phyloP scores from a whole-genome alignment of 2,797 vertebrate species.

The Pangasius larnaudii region DNA sequence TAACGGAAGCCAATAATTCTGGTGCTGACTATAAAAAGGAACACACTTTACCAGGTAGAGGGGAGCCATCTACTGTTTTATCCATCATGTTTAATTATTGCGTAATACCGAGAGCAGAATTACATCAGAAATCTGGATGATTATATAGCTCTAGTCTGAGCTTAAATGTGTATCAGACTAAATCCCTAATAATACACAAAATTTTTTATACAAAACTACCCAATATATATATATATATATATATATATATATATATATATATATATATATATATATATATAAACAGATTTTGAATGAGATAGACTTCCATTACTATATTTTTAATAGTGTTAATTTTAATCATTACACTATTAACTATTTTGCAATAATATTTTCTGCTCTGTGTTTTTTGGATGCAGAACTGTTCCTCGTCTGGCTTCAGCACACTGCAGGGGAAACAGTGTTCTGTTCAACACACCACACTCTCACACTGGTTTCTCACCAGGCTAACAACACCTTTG shows the following conservation, averaged over 20 bases:
- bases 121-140: neutral
- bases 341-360: neutral
- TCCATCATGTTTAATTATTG: neutral
- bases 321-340: neutral
- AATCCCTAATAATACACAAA: neutral
- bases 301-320: neutral
- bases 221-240: too few species aligned
- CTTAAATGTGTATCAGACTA: neutral
- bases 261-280: too few species aligned
- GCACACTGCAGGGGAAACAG: slow-evolving; percentile 5
- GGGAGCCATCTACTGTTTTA: neutral
- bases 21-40: neutral
- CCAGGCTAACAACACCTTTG: slow-evolving; percentile 24
- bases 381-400: neutral
- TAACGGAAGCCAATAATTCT: neutral
- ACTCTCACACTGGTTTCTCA: slow-evolving; percentile 44
- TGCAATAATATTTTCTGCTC: neutral
- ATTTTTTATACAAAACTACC: neutral
- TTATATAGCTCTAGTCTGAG: neutral
- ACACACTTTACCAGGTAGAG: neutral
- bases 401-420: slow-evolving; percentile 20
- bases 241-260: too few species aligned
- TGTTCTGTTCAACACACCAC: slow-evolving; percentile 20
- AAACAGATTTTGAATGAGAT: neutral
- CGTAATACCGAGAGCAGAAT: neutral